phyloP scores from a whole-genome alignment of 2,797 vertebrate genomes.

The Melanotaenia trifasciata region DNA sequence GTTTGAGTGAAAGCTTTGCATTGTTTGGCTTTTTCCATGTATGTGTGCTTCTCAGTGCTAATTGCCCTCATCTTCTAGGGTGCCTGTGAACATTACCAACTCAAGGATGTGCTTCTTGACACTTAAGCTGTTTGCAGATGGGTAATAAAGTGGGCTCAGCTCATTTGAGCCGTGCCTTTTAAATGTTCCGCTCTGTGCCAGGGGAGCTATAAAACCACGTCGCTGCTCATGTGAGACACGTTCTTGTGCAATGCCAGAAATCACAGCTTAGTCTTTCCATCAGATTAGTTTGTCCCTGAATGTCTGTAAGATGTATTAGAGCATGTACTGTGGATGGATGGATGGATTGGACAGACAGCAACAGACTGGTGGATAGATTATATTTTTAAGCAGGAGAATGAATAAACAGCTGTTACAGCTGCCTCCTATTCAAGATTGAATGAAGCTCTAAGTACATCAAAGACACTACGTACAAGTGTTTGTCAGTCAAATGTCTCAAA shows the following conservation, averaged over 20 bases:
- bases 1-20: conserved; percentile 48
- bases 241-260: conserved; percentile 66
- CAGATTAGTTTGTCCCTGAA: conserved; percentile 65
- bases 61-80: conserved; percentile 64
- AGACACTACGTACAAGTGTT: not conserved
- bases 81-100: conserved; percentile 66
- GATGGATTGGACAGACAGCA: conserved; percentile 19
- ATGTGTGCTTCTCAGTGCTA: conserved; percentile 57
- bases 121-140: conserved; percentile 80
- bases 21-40: conserved; percentile 57
- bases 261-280: conserved; percentile 68
- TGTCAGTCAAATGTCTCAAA: not conserved
- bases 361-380: conserved; percentile 13
- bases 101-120: conserved; percentile 72
- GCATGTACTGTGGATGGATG: conserved; percentile 20
- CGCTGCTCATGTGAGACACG: conserved; percentile 72
- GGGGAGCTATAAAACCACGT: conserved; percentile 72
- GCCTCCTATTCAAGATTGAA: conserved; percentile 12
- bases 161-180: conserved; percentile 77
- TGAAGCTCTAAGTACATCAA: not conserved
- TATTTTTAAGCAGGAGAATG: not conserved
- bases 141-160: conserved; percentile 79
- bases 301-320: conserved; percentile 48
- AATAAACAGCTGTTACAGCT: conserved; percentile 11
- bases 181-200: conserved; percentile 70